These are phyloP conservation scores for Casuarius casuarius DNA, from an alignment of 2,113 vertebrate species.

Conservation along the genomic window DNA sequence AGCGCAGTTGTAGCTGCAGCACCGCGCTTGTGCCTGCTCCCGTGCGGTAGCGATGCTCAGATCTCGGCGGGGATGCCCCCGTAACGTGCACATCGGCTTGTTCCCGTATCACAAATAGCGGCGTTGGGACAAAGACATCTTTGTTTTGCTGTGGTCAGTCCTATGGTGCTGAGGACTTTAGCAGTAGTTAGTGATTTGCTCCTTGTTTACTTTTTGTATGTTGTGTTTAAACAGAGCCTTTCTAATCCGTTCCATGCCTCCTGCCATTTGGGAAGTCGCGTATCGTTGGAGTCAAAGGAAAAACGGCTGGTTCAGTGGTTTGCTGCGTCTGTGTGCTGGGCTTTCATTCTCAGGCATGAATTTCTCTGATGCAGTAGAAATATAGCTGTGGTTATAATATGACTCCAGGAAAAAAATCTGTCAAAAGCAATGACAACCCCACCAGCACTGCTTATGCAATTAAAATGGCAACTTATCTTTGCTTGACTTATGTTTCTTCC, in stretches of 20 bases:
- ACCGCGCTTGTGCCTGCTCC: not conserved
- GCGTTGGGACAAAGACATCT: not conserved
- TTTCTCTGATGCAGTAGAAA: not conserved
- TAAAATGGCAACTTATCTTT: slow-evolving; percentile 27
- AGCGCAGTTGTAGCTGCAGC: not conserved
- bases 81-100: not conserved
- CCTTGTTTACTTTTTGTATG: not conserved
- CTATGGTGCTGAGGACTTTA: not conserved
- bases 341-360: not conserved
- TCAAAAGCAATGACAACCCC: slow-evolving; percentile 42
- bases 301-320: not conserved
- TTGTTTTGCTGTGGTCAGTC: not conserved
- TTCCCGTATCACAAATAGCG: not conserved
- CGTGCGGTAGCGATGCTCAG: not conserved
- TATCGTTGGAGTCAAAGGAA: not conserved
- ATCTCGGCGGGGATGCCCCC: not conserved
- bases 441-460: slow-evolving; percentile 4
- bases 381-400: not conserved
- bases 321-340: not conserved
- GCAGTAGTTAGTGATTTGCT: not conserved
- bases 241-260: not conserved
- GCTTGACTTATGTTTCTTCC: not conserved
- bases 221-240: not conserved
- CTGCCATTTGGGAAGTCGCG: too few relatives aligned
- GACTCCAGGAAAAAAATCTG: not conserved